Conservation (phyloP, 2,113 vertebrate species). For the Pongo abelii region DNA sequence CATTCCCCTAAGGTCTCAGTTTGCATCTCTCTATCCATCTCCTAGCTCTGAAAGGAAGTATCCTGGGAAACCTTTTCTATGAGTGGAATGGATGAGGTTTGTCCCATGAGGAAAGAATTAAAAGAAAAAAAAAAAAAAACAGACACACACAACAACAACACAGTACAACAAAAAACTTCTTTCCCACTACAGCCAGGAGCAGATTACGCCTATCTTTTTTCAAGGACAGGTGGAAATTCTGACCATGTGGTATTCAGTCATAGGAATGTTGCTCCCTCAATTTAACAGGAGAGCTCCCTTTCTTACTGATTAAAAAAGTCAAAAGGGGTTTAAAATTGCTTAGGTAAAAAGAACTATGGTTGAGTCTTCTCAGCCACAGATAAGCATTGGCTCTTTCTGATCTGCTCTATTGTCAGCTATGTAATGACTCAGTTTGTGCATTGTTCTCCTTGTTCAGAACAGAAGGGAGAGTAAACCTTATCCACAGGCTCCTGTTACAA, state of each 20-base stretch:
- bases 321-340: conserved; percentile 77
- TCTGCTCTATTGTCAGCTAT: conserved; percentile 76
- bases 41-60: conserved; percentile 61
- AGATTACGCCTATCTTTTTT: conserved; percentile 36
- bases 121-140: neutral
- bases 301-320: conserved; percentile 70
- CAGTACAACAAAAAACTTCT: neutral
- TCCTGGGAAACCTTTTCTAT: conserved; percentile 61
- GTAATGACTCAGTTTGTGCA: conserved; percentile 78
- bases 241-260: conserved; percentile 55
- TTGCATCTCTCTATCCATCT: conserved; percentile 50
- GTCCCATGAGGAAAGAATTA: neutral
- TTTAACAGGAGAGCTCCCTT: conserved; percentile 69
- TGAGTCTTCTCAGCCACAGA: conserved; percentile 76
- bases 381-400: conserved; percentile 79
- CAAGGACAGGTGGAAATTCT: conserved; percentile 71
- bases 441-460: conserved; percentile 72
- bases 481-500: conserved; percentile 76
- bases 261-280: conserved; percentile 59
- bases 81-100: conserved; percentile 54
- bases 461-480: conserved; percentile 78
- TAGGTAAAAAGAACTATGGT: conserved; percentile 72
- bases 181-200: neutral
- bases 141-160: neutral
- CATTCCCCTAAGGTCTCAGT: neutral